These are phyloP conservation scores for Lithobates sylvaticus DNA, from an alignment of 2,797 vertebrate genomes.

Conservation along the genomic window DNA sequence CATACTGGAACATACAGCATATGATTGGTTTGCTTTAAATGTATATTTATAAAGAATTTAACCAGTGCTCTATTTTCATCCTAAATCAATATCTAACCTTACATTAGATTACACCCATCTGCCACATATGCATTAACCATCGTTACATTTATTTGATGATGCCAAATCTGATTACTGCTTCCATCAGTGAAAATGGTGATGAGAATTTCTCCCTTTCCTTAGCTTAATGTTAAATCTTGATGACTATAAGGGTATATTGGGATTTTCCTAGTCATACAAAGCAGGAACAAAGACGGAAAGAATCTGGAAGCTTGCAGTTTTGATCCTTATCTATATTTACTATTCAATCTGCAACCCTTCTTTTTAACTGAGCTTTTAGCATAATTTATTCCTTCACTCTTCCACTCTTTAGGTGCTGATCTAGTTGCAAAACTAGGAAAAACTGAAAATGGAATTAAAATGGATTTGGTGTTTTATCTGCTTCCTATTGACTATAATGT, in stretches of 20 bases:
- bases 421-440: neutral
- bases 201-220: too few relatives aligned
- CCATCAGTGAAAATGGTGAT: neutral
- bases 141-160: neutral
- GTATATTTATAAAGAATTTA: neutral
- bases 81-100: neutral
- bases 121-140: neutral
- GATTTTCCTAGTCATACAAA: neutral
- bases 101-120: neutral
- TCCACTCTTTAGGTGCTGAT: too few relatives aligned
- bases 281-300: too few relatives aligned
- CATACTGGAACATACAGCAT: neutral
- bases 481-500: too few relatives aligned
- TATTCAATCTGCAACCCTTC: neutral
- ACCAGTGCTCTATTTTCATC: neutral
- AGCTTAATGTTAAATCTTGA: neutral
- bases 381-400: neutral
- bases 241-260: neutral
- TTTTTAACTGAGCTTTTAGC: neutral
- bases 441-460: too few relatives aligned
- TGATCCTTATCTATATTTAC: neutral
- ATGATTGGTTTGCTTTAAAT: neutral
- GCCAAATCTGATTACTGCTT: neutral
- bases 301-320: neutral
- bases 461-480: too few relatives aligned